These are phyloP conservation scores for Hesperia comma DNA, from an alignment of 2,888 invertebrate species.

Conservation along the genomic window DNA sequence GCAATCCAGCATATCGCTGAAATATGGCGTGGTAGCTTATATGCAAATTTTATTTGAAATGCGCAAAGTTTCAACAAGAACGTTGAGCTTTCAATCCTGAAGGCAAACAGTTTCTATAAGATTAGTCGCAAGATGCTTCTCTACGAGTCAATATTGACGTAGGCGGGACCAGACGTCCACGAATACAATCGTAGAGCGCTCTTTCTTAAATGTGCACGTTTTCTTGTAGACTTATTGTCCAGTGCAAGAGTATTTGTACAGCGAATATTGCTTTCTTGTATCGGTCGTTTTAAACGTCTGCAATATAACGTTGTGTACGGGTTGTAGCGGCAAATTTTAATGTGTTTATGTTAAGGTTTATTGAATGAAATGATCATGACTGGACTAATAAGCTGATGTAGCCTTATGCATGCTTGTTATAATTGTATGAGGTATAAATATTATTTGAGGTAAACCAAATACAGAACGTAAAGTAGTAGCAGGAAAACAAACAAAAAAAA, in stretches of 20 bases:
- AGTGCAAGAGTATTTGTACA: constrained; percentile 19
- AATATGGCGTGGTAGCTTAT: constrained; percentile 77
- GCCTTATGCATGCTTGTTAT: too few species aligned
- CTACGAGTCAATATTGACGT: constrained; percentile 73
- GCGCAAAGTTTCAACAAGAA: constrained; percentile 73
- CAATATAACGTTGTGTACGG: neutral
- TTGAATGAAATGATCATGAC: neutral
- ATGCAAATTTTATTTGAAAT: constrained; percentile 79
- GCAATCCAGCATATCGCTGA: constrained; percentile 69
- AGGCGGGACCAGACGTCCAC: constrained; percentile 46
- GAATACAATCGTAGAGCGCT: neutral
- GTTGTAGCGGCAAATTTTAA: neutral
- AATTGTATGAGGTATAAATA: too few species aligned
- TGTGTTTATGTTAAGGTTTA: neutral
- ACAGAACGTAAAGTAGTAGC: too few species aligned
- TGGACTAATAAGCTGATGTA: too few species aligned
- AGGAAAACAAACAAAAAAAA: neutral
- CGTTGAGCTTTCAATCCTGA: constrained; percentile 73
- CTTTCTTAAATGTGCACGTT: constrained; percentile 36
- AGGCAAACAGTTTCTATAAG: constrained; percentile 80
- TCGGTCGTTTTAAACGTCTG: constrained; percentile 1
- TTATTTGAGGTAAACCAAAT: too few species aligned
- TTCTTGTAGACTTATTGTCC: constrained; percentile 24
- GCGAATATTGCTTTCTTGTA: constrained; percentile 33
- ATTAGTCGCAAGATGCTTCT: constrained; percentile 76